Base-by-base conservation (phyloP, 2,797 vertebrate species). In the Poeciliopsis presidionis region DNA sequence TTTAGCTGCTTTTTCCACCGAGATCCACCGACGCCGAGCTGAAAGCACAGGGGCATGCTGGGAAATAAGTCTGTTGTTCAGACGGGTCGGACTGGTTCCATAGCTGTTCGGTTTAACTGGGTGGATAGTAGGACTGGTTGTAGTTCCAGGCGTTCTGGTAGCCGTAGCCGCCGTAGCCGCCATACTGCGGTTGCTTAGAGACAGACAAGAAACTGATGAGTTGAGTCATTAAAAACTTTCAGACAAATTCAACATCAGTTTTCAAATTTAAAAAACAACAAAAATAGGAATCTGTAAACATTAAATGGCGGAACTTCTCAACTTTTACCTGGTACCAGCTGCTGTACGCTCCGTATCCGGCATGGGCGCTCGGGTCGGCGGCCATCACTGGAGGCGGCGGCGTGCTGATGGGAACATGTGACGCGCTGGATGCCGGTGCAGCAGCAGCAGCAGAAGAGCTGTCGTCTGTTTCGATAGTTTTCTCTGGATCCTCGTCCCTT, bases 61-160 rank as follows among this genome's bases (percentile, higher is more conserved):
- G 73, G 84, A 83, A 80, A 61, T 57, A 78, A 81, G 81, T 85
- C 84, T 77, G 74, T 79, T 76, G 81, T 79, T 85, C 77, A 73
- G 83, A 46, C 72, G 71, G 14, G n/a, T 80, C 74, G 7, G 30
- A 22, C 74, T 53, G 78, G 83, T 76, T 81, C 78, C 83, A 53
- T 45, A 72, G 76, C 30, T 2, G 33, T 22, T 39, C 47, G 18
- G 65, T 75, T 90, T 94, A 96, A 88, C 95, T 96, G 74, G 95
- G 93, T 39, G 96, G 95, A 79, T 97, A 97, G 83, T 96, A 97
- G 75, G 95, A 93, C 85, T 94, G 96, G 91, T 95, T 96, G 93
- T 96, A 96, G 92, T 95, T 96, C 96, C 97, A 97, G 45, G 95
- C 87, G 80, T 93, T 96, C 49, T 95, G 96, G 84, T 96, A 96